These are phyloP conservation scores for Ancistrus triradiatus DNA, from an alignment of 2,113 vertebrate species.

Conservation along the genomic window DNA sequence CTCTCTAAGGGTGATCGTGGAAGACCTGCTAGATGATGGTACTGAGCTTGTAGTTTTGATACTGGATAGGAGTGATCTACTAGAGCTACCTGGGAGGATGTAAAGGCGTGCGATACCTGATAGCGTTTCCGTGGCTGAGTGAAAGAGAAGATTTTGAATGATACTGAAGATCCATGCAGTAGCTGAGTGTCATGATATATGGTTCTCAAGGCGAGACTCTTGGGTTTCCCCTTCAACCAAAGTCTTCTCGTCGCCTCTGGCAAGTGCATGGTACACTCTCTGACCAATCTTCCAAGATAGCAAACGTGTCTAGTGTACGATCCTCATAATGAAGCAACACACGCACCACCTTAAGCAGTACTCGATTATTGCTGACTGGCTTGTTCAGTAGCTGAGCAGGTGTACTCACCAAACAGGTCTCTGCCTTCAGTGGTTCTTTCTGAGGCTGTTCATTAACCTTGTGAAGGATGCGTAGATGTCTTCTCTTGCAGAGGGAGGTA, in stretches of 20 bases:
- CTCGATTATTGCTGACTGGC: not conserved
- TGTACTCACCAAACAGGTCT: not conserved
- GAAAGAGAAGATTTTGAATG: no score
- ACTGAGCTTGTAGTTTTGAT: no score
- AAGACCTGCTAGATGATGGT: no score
- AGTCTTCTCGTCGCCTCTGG: not conserved
- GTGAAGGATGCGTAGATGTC: not conserved
- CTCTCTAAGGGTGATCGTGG: no score
- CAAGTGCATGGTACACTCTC: not conserved
- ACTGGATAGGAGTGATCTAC: no score
- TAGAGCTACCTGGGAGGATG: no score
- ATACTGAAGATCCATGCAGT: no score
- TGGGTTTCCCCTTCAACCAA: not conserved
- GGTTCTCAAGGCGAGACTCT: not conserved
- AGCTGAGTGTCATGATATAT: not conserved
- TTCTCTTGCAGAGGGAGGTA: constrained; percentile 6
- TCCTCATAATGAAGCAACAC: not conserved
- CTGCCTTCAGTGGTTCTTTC: not conserved
- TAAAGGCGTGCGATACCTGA: no score
- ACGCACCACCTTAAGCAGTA: not conserved
- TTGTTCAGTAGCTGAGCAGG: not conserved
- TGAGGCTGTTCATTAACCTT: no score
- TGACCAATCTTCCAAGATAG: not conserved
- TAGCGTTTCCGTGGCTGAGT: no score
- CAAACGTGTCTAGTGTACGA: not conserved